A percentile compares a stretch with the other conserved stretches of the same genome.
Conservation (phyloP, 2,888 invertebrate genomes). For the Halocaridina rubra region DNA sequence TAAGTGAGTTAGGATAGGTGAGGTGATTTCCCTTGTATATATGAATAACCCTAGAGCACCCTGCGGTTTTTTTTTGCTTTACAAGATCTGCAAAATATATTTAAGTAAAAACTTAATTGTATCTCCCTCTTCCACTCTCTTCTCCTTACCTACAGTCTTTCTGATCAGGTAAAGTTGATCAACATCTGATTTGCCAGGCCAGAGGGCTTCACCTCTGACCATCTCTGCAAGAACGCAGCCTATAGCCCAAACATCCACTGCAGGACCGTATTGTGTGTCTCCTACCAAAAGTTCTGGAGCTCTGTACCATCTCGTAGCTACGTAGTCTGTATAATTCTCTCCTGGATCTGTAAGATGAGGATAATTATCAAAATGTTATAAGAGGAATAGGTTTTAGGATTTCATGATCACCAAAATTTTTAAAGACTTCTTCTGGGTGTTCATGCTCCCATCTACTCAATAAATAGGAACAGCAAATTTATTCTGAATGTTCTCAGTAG, state of each 20-base stretch:
- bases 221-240: conserved; percentile 72
- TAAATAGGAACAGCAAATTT: no score
- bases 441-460: no score
- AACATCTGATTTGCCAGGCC: conserved; percentile 99
- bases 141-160: conserved; percentile 76
- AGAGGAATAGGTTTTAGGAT: background rate
- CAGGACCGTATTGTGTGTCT: conserved; percentile 79
- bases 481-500: no score
- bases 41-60: no score
- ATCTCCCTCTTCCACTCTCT: no score
- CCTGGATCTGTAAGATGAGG: conserved; percentile 78
- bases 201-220: conserved; percentile 86
- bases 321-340: conserved; percentile 99
- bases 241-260: conserved; percentile 98
- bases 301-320: conserved; percentile 98
- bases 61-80: no score
- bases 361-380: background rate
- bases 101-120: no score
- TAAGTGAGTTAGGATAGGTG: no score
- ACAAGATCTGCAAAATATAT: no score
- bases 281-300: conserved; percentile 97
- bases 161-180: conserved; percentile 97
- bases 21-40: no score
- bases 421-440: no score
- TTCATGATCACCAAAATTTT: no score